Evolutionary conservation across 2,113 vertebrate species (phyloP).

Genomic region (Paracanthobrama guichenoti): DNA sequence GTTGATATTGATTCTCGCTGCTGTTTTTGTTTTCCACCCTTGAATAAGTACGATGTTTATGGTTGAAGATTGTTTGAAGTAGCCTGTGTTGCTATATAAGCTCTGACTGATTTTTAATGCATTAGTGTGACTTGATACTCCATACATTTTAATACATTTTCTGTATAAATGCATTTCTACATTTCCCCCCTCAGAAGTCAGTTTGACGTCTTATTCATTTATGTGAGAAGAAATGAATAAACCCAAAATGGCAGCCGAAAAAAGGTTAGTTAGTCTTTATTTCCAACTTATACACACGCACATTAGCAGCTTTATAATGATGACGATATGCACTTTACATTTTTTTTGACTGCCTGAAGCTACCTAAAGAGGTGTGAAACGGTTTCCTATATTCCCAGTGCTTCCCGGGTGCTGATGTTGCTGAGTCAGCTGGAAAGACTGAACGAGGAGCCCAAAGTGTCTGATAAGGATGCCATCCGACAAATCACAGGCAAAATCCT

Average conservation of each 20-base stretch:
- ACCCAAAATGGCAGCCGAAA: constrained; percentile 87
- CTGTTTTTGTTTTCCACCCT: neutral
- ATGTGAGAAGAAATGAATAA: constrained; percentile 86
- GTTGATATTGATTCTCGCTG: neutral
- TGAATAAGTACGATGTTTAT: neutral
- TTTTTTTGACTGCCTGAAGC: neutral
- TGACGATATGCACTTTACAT: neutral
- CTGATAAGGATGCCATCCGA: constrained; percentile 81
- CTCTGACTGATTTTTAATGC: neutral
- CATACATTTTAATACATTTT: neutral
- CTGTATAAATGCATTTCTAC: neutral
- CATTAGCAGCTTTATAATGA: neutral
- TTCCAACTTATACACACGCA: neutral
- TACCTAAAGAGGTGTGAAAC: too few relatives aligned
- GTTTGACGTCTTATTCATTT: constrained; percentile 77
- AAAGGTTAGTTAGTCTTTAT: constrained; percentile 79
- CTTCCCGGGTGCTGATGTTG: constrained; percentile 84
- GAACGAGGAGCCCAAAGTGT: constrained; percentile 75
- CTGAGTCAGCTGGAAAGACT: constrained; percentile 91
- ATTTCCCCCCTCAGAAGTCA: constrained; percentile 67
- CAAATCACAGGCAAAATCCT: constrained; percentile 91
- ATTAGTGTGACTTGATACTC: neutral
- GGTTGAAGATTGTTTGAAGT: neutral
- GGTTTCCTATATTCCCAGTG: constrained; percentile 78
- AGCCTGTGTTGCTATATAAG: neutral